These are phyloP conservation scores for Climacteris rufus DNA, from an alignment of 2,113 vertebrate species.

Conservation along the genomic window DNA sequence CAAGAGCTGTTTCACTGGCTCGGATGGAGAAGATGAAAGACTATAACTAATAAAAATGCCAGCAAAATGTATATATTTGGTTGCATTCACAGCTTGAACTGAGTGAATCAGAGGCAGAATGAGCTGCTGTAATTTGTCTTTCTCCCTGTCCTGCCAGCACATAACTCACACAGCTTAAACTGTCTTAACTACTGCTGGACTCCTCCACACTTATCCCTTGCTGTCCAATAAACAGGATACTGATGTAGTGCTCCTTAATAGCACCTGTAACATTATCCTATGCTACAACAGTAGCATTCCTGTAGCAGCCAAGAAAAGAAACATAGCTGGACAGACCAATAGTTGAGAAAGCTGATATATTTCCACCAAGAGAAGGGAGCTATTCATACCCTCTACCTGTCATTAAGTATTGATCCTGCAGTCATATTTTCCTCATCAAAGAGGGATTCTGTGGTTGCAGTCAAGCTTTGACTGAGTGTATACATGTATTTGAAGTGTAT, in stretches of 20 bases:
- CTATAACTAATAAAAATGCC: slow-evolving; percentile 14
- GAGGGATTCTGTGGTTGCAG: not conserved
- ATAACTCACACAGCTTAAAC: not conserved
- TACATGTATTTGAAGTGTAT: not conserved
- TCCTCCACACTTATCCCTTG: not conserved
- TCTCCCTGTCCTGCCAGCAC: not conserved
- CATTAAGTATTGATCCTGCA: not conserved
- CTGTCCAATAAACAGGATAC: not conserved
- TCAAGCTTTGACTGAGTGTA: not conserved
- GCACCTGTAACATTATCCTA: not conserved
- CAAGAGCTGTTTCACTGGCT: not conserved
- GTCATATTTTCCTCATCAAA: slow-evolving; percentile 31
- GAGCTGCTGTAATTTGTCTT: not conserved
- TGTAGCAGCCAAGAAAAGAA: not conserved
- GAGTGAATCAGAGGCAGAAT: not conserved
- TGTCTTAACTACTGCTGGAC: not conserved
- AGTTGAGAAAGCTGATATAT: not conserved
- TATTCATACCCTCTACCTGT: not conserved
- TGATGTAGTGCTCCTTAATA: not conserved
- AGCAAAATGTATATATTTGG: not conserved
- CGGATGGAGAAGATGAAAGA: not conserved
- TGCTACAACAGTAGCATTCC: not conserved
- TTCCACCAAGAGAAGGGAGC: not conserved
- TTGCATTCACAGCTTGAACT: not conserved
- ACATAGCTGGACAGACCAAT: not conserved